phyloP scores from a whole-genome alignment of 2,113 vertebrate genomes.

The Spheniscus mendiculus region DNA sequence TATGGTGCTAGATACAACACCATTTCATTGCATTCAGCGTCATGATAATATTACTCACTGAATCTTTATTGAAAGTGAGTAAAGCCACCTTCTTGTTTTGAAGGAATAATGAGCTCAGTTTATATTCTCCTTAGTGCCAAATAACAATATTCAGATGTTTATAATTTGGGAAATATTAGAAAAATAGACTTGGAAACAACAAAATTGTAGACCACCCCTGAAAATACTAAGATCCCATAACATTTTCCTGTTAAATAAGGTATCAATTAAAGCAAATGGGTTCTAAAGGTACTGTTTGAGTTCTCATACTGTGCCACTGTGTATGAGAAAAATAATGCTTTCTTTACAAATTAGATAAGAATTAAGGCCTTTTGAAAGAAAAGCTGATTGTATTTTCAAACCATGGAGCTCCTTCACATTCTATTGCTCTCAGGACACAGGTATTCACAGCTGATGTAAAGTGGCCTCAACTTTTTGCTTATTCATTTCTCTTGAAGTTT shows the following conservation, averaged over 20 bases:
- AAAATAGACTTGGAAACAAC: not conserved
- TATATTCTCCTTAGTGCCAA: not conserved
- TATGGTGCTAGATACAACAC: not conserved
- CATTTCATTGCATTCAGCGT: not conserved
- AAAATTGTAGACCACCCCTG: not conserved
- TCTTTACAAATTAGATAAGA: not conserved
- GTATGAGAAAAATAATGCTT: not conserved
- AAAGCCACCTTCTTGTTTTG: not conserved
- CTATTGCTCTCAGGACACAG: not conserved
- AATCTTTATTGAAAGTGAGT: not conserved
- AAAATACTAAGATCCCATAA: not conserved
- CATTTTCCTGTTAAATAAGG: not conserved
- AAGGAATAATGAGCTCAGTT: not conserved
- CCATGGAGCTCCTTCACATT: not conserved
- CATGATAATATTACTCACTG: not conserved
- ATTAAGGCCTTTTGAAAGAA: not conserved
- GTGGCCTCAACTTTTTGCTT: not conserved
- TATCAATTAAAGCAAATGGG: not conserved
- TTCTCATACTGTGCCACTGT: not conserved
- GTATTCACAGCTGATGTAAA: not conserved
- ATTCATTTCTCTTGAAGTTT: not conserved
- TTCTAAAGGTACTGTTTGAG: not conserved
- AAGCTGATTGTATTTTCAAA: not conserved
- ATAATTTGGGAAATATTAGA: not conserved
- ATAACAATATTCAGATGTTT: not conserved